Evolutionary conservation across 2,888 invertebrate species (phyloP).

Genomic region (Deilephila elpenor): DNA sequence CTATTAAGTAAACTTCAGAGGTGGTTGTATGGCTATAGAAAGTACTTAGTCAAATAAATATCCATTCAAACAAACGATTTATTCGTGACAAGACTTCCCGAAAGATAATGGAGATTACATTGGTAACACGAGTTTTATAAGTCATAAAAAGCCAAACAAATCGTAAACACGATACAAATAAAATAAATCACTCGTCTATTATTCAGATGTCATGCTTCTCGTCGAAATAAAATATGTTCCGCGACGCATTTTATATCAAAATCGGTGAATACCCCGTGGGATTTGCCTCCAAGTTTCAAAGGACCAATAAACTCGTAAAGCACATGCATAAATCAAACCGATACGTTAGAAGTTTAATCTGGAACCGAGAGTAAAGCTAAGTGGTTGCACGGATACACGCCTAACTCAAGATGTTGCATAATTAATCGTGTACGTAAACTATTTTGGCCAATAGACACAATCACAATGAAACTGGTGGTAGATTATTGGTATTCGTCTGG

Average conservation of each 20-base stretch:
- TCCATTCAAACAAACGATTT: background rate
- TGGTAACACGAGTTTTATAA: constrained; percentile 33
- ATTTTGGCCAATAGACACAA: background rate
- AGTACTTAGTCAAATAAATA: background rate
- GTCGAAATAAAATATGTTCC: constrained; percentile 49
- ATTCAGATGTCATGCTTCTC: constrained; percentile 40
- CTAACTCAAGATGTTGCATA: background rate
- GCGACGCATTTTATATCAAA: constrained; percentile 49
- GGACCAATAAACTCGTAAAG: constrained; percentile 60
- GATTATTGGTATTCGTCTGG: too few relatives aligned
- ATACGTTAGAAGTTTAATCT: constrained; percentile 57
- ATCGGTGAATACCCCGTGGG: constrained; percentile 49
- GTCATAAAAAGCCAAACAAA: constrained; percentile 38
- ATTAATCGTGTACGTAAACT: background rate
- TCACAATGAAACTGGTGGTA: too few relatives aligned
- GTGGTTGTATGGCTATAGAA: background rate
- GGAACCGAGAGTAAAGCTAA: constrained; percentile 31
- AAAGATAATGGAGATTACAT: constrained; percentile 13
- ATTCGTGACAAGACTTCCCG: background rate
- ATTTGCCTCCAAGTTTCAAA: constrained; percentile 52
- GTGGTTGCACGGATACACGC: constrained; percentile 5
- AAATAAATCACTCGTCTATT: constrained; percentile 41
- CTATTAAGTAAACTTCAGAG: too few relatives aligned
- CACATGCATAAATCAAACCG: constrained; percentile 58
- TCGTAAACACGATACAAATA: constrained; percentile 40